These are phyloP conservation scores for Ptilorrhoa leucosticta DNA, from an alignment of 2,113 vertebrate species.

Conservation along the genomic window DNA sequence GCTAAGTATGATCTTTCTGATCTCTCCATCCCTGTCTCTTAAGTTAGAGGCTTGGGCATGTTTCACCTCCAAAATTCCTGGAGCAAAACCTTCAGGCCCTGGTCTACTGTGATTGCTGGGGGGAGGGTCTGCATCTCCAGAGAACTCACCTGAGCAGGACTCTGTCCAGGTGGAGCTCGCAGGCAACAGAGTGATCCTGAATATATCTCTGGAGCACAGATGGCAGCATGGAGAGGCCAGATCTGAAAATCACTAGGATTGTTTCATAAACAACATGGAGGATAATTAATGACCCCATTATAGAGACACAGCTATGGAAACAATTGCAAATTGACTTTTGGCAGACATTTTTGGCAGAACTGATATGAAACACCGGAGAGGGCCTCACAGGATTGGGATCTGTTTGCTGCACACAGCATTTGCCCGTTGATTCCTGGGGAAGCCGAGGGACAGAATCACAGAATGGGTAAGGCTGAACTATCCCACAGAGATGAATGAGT, in stretches of 20 bases:
- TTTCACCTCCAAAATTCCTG: neutral
- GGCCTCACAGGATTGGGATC: neutral
- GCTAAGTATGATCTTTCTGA: neutral
- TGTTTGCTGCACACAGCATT: neutral
- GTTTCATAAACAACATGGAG: neutral
- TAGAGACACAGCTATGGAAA: neutral
- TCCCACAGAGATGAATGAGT: neutral
- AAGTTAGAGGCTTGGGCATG: neutral
- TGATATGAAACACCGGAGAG: neutral
- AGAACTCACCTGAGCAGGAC: neutral
- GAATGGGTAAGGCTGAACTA: neutral
- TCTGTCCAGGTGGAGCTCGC: neutral
- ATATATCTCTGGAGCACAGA: neutral
- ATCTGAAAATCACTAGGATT: neutral
- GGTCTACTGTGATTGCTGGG: neutral
- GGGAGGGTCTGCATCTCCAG: neutral
- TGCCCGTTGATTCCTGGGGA: neutral
- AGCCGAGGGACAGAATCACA: accelerated
- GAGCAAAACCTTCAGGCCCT: neutral
- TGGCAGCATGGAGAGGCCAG: neutral
- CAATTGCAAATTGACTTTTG: neutral
- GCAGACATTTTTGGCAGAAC: neutral
- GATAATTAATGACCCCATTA: neutral
- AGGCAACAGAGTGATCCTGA: neutral
- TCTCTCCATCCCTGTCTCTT: neutral